These are phyloP conservation scores for Gouania willdenowi DNA, from an alignment of 2,797 vertebrate genomes.

Conservation along the genomic window DNA sequence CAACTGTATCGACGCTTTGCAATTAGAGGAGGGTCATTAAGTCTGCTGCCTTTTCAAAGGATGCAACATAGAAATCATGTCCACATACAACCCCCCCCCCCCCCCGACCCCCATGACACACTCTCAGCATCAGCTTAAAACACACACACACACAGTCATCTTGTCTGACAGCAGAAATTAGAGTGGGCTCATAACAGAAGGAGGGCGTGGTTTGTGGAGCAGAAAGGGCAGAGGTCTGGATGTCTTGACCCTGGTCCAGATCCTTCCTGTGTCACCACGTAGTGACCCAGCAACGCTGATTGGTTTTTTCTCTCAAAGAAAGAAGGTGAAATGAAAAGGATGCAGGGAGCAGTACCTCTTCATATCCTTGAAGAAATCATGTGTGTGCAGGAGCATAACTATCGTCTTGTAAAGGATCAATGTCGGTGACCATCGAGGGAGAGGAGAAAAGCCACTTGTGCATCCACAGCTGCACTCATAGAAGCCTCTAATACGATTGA, in stretches of 20 bases:
- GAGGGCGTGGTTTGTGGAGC: slow-evolving; percentile 70
- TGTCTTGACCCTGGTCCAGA: slow-evolving; percentile 49
- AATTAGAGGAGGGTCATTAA: slow-evolving; percentile 73
- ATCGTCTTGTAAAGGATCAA: slow-evolving; percentile 37
- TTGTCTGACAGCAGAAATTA: slow-evolving; percentile 41
- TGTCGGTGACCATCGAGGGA: slow-evolving; percentile 24
- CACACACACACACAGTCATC: too few relatives aligned
- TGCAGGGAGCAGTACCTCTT: neutral
- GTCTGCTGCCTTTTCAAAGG: slow-evolving; percentile 49
- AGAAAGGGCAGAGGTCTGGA: slow-evolving; percentile 63
- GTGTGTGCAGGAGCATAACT: slow-evolving; percentile 9
- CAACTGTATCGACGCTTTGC: slow-evolving; percentile 77
- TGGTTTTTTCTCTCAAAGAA: slow-evolving; percentile 29
- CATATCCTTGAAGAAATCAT: neutral
- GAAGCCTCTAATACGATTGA: too few relatives aligned
- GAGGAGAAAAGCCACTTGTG: slow-evolving; percentile 19
- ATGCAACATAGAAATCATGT: too few relatives aligned
- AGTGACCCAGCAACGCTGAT: slow-evolving; percentile 26
- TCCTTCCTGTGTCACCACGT: slow-evolving; percentile 8
- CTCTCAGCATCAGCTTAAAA: too few relatives aligned
- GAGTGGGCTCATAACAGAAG: slow-evolving; percentile 52
- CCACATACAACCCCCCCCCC: too few relatives aligned
- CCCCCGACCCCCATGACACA: slow-evolving; percentile 1
- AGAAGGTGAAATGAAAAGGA: neutral
- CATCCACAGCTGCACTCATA: slow-evolving; percentile 15